Evolutionary conservation across 2,113 vertebrate species (phyloP), one percentile per base, ranked within the genome.

Genomic region (Shinisaurus crocodilurus): DNA sequence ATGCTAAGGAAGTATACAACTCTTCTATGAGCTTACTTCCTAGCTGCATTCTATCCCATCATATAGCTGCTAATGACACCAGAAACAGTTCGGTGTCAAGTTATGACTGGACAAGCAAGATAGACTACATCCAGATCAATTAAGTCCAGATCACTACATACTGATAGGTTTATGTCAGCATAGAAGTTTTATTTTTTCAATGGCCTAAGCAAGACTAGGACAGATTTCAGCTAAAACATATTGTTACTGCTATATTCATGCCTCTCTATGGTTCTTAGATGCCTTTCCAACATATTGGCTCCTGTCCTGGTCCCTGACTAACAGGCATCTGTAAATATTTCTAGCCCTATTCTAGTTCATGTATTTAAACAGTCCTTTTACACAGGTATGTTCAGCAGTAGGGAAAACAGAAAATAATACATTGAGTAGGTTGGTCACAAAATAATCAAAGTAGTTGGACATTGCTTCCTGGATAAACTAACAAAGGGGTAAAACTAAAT

Each of bases 351-450:
- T 40, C 27, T 70, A 37, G 18, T 69, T 85, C 13, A 90, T 45
- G 40, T 54, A 43, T 54, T 86, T 54, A 37, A 72, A 50, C 23
- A 29, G 25, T 89, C 18, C 37, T 82, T 13, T 12, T 57, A 34
- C 32, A 54, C 10, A 89, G 4, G 50, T 20, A 23, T 74, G 16
- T 54, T 32, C 48, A 40, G 15, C 27, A 40, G 86, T 89, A 32
- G 54, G 83, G 83, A 48, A 72, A 85, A 60, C 54, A 92, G 43
- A 91, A 63, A 88, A 43, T 79, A 85, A 48, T 23, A 27, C 86
- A 74, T 72, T 94, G 63, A 85, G 34, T 82, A 85, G 89, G 15
- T 43, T 32, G 82, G 89, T 72, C 79, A 0, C 32, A 81, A 90
- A 87, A 89, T 3, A 75, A 32, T 54, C 69, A 20, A 0, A 13